Conservation (phyloP, 2,888 invertebrate species). For the Erebia aethiops region DNA sequence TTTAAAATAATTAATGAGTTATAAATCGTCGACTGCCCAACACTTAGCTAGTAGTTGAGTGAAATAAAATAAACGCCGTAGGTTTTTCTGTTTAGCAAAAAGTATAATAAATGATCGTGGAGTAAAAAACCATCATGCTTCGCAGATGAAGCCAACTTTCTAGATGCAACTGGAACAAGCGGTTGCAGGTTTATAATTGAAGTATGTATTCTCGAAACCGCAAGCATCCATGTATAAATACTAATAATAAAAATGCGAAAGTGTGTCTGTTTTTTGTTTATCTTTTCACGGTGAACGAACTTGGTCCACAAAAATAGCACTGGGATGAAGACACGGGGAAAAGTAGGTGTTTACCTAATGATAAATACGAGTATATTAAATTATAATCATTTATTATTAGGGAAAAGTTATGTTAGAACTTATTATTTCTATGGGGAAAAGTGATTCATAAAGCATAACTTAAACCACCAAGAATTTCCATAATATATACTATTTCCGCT, state of each 20-base stretch:
- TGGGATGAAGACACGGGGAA: no score
- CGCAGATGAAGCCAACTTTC: constrained; percentile 56
- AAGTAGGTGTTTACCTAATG: no score
- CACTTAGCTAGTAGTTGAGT: constrained; percentile 34
- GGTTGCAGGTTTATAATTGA: constrained; percentile 57
- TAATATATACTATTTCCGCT: no score
- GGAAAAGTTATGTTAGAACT: no score
- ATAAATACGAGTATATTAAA: no score
- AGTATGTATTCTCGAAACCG: constrained; percentile 68
- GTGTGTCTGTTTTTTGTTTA: background rate
- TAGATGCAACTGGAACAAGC: constrained; percentile 55
- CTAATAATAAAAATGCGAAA: background rate
- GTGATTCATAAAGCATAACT: no score
- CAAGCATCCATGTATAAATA: constrained; percentile 42
- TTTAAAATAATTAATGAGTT: constrained; percentile 37
- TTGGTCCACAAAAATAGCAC: no score
- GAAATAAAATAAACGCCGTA: constrained; percentile 31
- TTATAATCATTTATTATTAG: no score
- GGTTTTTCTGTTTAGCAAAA: constrained; percentile 44
- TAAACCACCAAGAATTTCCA: no score
- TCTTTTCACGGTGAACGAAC: background rate
- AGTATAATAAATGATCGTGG: constrained; percentile 44
- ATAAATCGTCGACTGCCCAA: constrained; percentile 35
- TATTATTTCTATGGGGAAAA: no score
- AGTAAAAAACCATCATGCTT: constrained; percentile 53